phyloP scores from a whole-genome alignment of 1,140 invertebrate genomes.

The Xylocopa sonorina region DNA sequence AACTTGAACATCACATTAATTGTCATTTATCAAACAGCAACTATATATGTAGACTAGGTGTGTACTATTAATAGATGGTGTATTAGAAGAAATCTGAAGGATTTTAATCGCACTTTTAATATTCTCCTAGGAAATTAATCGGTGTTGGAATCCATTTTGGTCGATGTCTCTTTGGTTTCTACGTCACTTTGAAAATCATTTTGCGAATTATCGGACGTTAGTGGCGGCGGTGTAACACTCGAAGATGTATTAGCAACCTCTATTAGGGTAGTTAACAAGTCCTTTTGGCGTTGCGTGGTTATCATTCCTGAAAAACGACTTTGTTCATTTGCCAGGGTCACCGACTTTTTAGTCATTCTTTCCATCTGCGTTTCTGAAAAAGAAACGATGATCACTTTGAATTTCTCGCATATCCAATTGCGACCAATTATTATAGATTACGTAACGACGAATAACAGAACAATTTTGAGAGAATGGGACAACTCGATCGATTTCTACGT shows the following conservation, averaged over 20 bases:
- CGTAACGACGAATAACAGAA: not conserved
- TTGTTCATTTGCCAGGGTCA: constrained; percentile 8
- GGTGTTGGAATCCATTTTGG: not conserved
- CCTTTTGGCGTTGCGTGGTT: constrained; percentile 20
- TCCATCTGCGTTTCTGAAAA: constrained; percentile 58
- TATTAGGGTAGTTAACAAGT: constrained; percentile 27
- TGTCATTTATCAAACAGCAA: too few relatives aligned
- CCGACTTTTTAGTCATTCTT: constrained; percentile 28
- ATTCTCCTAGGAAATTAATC: not conserved
- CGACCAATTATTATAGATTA: not conserved
- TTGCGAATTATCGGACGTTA: not conserved
- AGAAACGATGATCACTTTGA: not conserved
- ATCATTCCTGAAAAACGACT: not conserved
- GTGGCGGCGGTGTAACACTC: not conserved
- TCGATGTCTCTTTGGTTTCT: not conserved
- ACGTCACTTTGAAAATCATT: not conserved
- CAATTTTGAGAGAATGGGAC: not conserved
- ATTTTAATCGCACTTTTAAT: not conserved
- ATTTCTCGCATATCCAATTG: not conserved
- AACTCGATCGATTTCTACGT: not conserved
- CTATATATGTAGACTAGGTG: too few relatives aligned
- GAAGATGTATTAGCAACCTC: constrained; percentile 22
- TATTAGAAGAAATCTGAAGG: too few relatives aligned
- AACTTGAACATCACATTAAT: too few relatives aligned
- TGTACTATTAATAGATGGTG: too few relatives aligned